Evolutionary conservation across 2,888 invertebrate genomes (phyloP).

Genomic region (Eremobia ochroleuca): DNA sequence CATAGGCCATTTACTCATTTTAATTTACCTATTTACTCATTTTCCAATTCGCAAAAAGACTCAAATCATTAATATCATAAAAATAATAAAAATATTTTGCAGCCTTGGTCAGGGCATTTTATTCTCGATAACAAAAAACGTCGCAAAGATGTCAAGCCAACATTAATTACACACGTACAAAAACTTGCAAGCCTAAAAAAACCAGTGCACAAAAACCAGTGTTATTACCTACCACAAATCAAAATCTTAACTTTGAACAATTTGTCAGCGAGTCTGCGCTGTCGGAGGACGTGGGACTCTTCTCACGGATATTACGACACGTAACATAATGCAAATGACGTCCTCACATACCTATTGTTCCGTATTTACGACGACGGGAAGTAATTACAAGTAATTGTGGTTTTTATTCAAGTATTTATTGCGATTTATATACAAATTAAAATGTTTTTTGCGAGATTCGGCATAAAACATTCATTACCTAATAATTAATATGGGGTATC

Average conservation of each 20-base stretch:
- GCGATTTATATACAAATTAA: slow-evolving; percentile 56
- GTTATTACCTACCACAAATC: slow-evolving; percentile 34
- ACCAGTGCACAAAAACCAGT: slow-evolving; percentile 36
- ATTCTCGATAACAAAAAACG: slow-evolving; percentile 11
- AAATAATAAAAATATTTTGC: neutral
- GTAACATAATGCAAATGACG: slow-evolving; percentile 74
- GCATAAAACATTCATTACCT: slow-evolving; percentile 29
- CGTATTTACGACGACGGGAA: slow-evolving; percentile 61
- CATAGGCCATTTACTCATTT: neutral
- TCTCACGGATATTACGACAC: slow-evolving; percentile 81
- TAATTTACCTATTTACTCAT: no score
- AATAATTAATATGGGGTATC: slow-evolving; percentile 40
- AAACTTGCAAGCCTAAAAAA: slow-evolving; percentile 20
- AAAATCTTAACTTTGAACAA: slow-evolving; percentile 62
- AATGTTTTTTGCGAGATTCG: slow-evolving; percentile 41
- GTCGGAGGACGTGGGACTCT: slow-evolving; percentile 82
- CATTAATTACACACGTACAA: slow-evolving; percentile 20
- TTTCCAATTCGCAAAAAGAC: neutral
- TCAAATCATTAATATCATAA: neutral
- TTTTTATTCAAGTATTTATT: slow-evolving; percentile 62
- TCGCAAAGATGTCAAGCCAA: slow-evolving; percentile 31
- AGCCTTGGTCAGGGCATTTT: neutral
- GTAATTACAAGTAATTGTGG: slow-evolving; percentile 63
- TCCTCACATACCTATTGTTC: slow-evolving; percentile 66
- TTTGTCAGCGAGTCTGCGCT: slow-evolving; percentile 68